Percentiles rank a stretch among this genome's conserved stretches.
Evolutionary conservation across 2,797 vertebrate genomes (phyloP).

Genomic region (Synanceia verrucosa): DNA sequence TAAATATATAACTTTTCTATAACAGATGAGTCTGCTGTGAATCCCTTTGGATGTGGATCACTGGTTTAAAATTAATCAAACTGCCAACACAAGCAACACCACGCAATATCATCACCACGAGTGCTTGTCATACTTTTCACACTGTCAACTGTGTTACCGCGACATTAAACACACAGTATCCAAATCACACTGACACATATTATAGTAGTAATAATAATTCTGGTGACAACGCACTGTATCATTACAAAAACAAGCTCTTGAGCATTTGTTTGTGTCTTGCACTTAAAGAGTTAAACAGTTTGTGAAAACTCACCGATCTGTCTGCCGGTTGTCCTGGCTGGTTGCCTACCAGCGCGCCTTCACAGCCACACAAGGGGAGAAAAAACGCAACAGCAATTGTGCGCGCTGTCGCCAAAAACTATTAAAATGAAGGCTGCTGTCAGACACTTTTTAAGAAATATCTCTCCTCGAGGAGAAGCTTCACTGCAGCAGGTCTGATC

Average conservation of each 20-base stretch:
- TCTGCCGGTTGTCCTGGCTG: not conserved
- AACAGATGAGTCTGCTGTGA: not conserved
- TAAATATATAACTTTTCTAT: not conserved
- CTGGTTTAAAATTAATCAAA: not conserved
- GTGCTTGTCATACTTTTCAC: not conserved
- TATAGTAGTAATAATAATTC: not conserved
- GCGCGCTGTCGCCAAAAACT: not conserved
- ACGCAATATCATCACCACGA: not conserved
- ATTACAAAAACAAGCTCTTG: not conserved
- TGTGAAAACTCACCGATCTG: constrained; percentile 10
- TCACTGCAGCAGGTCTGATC: not conserved
- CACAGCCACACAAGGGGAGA: not conserved
- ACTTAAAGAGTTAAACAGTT: not conserved
- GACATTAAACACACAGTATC: not conserved
- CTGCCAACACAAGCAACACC: not conserved
- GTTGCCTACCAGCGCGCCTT: not conserved
- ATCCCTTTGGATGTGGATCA: not conserved
- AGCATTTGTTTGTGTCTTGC: not conserved
- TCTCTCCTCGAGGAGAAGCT: not conserved
- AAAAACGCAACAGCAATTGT: rapidly evolving
- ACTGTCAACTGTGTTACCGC: not conserved
- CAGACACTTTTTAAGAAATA: not conserved
- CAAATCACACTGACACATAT: not conserved
- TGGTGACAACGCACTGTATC: not conserved
- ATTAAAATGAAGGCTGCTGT: not conserved